Percentiles rank a stretch among this genome's conserved stretches.
Evolutionary conservation across 2,113 vertebrate genomes (phyloP).

Genomic region (Desmodus rotundus): DNA sequence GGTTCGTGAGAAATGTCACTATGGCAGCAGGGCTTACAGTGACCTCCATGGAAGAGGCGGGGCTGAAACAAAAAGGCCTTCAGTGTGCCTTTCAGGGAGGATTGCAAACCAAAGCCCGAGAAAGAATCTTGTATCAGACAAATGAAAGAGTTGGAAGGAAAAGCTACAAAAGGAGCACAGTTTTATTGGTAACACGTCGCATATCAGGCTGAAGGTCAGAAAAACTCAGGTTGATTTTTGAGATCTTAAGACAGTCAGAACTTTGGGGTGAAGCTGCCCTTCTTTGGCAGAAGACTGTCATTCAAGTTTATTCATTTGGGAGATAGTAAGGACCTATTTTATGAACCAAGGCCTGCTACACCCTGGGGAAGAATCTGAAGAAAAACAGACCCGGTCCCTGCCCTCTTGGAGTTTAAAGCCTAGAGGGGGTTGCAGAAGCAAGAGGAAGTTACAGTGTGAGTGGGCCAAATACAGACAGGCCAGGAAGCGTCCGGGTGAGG

Average conservation of each 20-base stretch:
- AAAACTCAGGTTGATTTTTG: neutral
- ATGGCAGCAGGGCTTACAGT: neutral
- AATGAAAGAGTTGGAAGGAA: neutral
- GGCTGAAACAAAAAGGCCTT: neutral
- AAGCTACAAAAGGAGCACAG: neutral
- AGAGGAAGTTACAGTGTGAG: neutral
- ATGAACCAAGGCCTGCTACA: neutral
- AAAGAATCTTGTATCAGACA: neutral
- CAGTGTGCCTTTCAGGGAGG: slow-evolving; percentile 8
- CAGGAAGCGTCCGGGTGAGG: fast-evolving
- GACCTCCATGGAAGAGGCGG: neutral
- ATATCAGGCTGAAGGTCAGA: neutral
- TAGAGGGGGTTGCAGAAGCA: neutral
- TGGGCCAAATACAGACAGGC: neutral
- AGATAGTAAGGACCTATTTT: neutral
- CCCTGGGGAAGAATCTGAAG: neutral
- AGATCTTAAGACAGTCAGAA: neutral
- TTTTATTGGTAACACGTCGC: neutral
- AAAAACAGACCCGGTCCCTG: neutral
- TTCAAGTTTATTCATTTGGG: neutral
- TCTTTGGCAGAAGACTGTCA: neutral
- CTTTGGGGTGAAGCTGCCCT: neutral
- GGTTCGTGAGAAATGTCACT: neutral
- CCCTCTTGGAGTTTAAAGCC: neutral
- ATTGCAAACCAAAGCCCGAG: neutral